These are phyloP conservation scores for Leptodactylus fallax DNA, from an alignment of 2,797 vertebrate genomes.

Conservation along the genomic window DNA sequence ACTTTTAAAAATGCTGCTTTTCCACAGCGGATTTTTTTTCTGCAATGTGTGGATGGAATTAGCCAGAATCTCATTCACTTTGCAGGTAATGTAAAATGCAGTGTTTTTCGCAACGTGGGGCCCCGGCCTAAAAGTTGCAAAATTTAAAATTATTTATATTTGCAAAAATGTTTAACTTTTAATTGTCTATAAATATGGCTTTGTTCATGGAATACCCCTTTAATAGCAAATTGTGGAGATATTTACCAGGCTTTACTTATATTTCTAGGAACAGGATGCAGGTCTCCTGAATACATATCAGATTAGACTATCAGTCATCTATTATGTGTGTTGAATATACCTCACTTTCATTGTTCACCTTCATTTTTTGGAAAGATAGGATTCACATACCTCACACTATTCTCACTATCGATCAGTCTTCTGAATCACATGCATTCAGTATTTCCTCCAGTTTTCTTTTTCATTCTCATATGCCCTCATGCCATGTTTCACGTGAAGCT, in stretches of 20 bases:
- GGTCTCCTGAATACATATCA: not conserved
- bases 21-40: no score
- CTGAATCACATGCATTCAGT: conserved; percentile 21
- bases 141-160: no score
- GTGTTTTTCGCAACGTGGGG: no score
- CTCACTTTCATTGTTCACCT: conserved; percentile 3
- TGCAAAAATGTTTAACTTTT: no score
- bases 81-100: no score
- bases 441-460: not conserved
- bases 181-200: no score
- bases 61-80: no score
- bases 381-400: conserved; percentile 25
- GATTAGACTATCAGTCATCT: not conserved
- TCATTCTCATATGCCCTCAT: not conserved
- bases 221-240: not conserved
- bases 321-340: not conserved
- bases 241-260: not conserved
- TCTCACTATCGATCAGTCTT: not conserved
- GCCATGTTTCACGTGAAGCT: not conserved
- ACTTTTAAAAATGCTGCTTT: no score
- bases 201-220: no score
- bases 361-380: not conserved
- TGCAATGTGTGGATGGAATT: no score
- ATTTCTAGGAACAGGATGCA: not conserved
- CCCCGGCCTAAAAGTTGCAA: no score